A percentile compares a stretch with the other conserved stretches of the same genome.
phyloP scores from a whole-genome alignment of 2,797 vertebrate species.

The Chaenodraco wilsoni region DNA sequence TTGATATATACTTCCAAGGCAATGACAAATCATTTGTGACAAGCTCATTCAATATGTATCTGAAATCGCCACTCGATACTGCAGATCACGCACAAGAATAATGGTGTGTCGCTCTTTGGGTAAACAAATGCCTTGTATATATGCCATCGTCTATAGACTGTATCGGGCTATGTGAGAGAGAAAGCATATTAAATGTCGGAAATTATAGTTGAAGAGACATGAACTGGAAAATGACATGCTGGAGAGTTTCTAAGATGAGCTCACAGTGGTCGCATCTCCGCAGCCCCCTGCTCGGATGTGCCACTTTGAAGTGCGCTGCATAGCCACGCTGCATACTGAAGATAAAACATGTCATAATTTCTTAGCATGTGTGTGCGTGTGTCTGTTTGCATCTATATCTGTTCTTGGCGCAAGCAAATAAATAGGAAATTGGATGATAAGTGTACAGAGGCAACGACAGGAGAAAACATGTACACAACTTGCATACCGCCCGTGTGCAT shows the following conservation, averaged over 20 bases:
- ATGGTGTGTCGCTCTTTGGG: background rate
- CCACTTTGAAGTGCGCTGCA: slow-evolving; percentile 23
- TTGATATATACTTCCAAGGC: background rate
- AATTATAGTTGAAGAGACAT: background rate
- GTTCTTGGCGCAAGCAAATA: slow-evolving; percentile 1
- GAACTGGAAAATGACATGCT: slow-evolving; percentile 20
- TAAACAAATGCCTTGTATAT: background rate
- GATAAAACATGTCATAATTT: slow-evolving; percentile 48
- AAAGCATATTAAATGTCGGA: slow-evolving; percentile 1
- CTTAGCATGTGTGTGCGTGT: background rate
- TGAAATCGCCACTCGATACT: background rate
- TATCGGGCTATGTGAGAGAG: background rate
- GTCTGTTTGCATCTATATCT: slow-evolving; percentile 5
- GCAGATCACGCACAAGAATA: background rate
- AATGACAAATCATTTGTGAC: background rate
- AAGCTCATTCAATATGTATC: background rate
- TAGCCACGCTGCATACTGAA: slow-evolving; percentile 8
- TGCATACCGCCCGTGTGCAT: background rate
- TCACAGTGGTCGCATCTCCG: background rate
- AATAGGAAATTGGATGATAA: slow-evolving; percentile 49
- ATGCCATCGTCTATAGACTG: no score
- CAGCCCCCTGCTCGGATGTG: slow-evolving; percentile 4
- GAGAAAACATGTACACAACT: slow-evolving; percentile 12
- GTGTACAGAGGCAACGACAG: slow-evolving; percentile 18
- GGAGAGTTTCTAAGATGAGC: slow-evolving; percentile 20